A percentile compares a stretch with the other conserved stretches of the same genome.
These are phyloP conservation scores for Planococcus citri DNA, from an alignment of 1,140 invertebrate genomes.

Conservation along the genomic window DNA sequence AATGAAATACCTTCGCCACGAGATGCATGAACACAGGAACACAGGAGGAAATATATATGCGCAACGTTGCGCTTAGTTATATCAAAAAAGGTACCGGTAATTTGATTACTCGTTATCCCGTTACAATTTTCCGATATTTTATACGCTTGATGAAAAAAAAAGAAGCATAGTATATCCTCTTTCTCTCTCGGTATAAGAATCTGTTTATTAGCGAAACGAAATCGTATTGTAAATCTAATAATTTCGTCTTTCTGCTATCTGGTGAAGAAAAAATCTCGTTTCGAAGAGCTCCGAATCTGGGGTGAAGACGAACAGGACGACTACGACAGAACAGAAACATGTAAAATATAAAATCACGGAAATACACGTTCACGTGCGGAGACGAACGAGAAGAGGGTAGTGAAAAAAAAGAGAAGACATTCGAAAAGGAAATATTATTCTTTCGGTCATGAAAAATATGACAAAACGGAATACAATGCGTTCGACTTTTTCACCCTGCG, in stretches of 20 bases:
- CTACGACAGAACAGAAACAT: neutral
- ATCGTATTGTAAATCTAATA: neutral
- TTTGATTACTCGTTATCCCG: neutral
- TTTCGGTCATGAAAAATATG: neutral
- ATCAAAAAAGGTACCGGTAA: neutral
- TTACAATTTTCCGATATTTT: neutral
- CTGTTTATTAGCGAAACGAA: slow-evolving; percentile 3
- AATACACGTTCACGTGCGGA: neutral
- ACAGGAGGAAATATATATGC: too few relatives aligned
- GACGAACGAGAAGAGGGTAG: neutral
- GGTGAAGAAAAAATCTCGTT: neutral
- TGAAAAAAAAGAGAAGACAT: too few relatives aligned
- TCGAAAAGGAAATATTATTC: slow-evolving; percentile 4
- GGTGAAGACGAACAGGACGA: neutral
- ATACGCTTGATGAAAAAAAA: neutral
- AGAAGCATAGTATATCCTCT: neutral
- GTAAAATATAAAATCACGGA: slow-evolving; percentile 7
- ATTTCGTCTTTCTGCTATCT: neutral
- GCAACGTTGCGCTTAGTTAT: too few relatives aligned
- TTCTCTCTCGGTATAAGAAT: neutral
- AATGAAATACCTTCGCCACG: too few relatives aligned
- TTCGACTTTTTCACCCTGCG: neutral
- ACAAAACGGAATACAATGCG: neutral
- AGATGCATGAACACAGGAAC: too few relatives aligned
- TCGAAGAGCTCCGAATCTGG: neutral